Base-by-base conservation (phyloP, 2,113 vertebrate genomes). In the Taxidea taxus region DNA sequence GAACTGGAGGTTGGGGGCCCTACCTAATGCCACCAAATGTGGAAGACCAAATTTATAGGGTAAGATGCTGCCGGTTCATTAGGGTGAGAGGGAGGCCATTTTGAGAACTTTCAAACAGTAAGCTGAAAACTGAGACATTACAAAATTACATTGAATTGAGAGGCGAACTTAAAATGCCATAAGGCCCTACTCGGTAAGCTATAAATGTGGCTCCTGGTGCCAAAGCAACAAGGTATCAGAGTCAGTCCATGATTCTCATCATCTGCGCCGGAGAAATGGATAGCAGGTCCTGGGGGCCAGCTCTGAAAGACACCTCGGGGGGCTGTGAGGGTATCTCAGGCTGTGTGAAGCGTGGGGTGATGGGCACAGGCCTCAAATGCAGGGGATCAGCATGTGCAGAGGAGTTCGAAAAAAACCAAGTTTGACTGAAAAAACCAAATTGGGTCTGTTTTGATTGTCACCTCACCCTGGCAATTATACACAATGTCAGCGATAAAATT, bases 291-390 rank as follows among this genome's bases (percentile, higher is more conserved):
- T 18, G 56, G 44, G 23, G 42, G 58, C 34, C n/a, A 47, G 72
- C 29, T 37, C 77, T 47, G 47, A 54, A 37, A 39, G 60, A 54
- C 60, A 12, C 5, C 21, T 1, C 13, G 7, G 6, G 39, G 82
- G 74, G 0, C 42, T 42, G 68, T 34, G 49, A n/a, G 66, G 34
- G 25, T 4, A 12, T 23, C 83, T 34, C 34, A 62, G 44, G 70
- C 13, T 16, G 82, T 39, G n/a, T 39, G 3, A 34, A 82, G 72
- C 18, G 31, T 44, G 20, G 89, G 37, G 7, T 0, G 0, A 14
- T 2, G 47, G 60, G 34, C 3, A 1, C 2, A 1, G 12, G 34
- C 29, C 42, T 78, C 37, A 12, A 21, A 31, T 4, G 7, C 7
- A 49, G 62, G n/a, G 6, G 4, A 60, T 6, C 31, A 14, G 37